A percentile compares a stretch with the other conserved stretches of the same genome.
Conservation (phyloP, 1,140 invertebrate genomes). For the Papilio polytes region DNA sequence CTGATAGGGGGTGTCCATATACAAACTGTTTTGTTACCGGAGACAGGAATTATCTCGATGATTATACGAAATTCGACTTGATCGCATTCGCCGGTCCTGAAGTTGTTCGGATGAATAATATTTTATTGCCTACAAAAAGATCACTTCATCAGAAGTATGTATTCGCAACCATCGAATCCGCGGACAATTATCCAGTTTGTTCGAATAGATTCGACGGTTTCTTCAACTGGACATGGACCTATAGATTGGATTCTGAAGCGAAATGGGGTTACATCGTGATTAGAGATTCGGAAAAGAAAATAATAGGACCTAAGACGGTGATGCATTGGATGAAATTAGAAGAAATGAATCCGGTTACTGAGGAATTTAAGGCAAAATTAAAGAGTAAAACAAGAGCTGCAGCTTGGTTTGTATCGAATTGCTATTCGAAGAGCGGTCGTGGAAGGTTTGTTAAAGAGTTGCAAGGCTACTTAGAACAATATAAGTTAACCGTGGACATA, state of each 20-base stretch:
- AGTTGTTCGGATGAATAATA: slow-evolving; percentile 42
- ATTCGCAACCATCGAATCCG: slow-evolving; percentile 71
- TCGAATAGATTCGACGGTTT: slow-evolving; percentile 66
- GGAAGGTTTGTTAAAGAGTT: slow-evolving; percentile 85
- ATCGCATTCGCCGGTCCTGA: slow-evolving; percentile 68
- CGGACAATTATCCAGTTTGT: slow-evolving; percentile 71
- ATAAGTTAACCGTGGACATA: slow-evolving; percentile 84
- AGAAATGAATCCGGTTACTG: slow-evolving; percentile 68
- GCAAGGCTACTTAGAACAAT: slow-evolving; percentile 79
- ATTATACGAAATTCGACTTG: slow-evolving; percentile 68
- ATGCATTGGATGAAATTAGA: slow-evolving; percentile 70
- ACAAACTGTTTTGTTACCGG: slow-evolving; percentile 67
- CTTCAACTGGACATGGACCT: slow-evolving; percentile 88
- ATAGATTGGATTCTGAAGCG: slow-evolving; percentile 86
- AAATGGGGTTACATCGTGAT: slow-evolving; percentile 83
- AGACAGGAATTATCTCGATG: slow-evolving; percentile 54
- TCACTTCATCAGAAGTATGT: slow-evolving; percentile 69
- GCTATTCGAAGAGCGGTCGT: slow-evolving; percentile 83
- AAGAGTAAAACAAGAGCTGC: slow-evolving; percentile 81
- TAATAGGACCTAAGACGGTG: slow-evolving; percentile 66
- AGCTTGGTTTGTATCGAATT: slow-evolving; percentile 89
- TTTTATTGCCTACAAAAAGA: slow-evolving; percentile 51
- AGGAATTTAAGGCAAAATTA: slow-evolving; percentile 64
- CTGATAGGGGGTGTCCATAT: slow-evolving; percentile 57
- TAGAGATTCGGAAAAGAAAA: slow-evolving; percentile 57